Evolutionary conservation across 2,797 vertebrate genomes (phyloP), one percentile per base, ranked within the genome.

Genomic region (Dendrocincla fuliginosa): DNA sequence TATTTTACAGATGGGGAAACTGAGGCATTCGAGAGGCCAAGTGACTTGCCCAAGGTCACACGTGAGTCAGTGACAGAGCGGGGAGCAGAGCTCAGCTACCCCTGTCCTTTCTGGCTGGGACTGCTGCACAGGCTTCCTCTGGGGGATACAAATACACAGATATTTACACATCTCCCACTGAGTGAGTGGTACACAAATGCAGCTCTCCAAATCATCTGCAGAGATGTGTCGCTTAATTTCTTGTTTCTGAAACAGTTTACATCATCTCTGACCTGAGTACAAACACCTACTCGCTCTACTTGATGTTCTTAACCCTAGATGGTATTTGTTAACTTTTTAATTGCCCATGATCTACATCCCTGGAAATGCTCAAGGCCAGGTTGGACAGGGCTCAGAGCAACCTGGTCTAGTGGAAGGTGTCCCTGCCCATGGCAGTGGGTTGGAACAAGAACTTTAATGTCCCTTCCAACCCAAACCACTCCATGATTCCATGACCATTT

Each of bases 1-100:
- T 96, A 95, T 96, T 97, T 96, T 97, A 96, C 96, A 96, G 96
- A 88, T 94, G 93, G 96, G 95, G 85, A 96, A 95, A 96, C 96
- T 95, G 96, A 93, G 96, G 96, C 94, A 47, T 74, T 84, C 1
- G 27, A 84, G 90, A 90, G 87, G 91, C 16, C 8, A 22, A n/a
- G 96, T 94, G 96, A 97, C 95, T 97, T 95, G 96, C 96, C 96
- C 96, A 96, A 92, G 95, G 95, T 96, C 95, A 95, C 56, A 1
- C 63, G 77, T 89, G 91, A 76, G 83, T 50, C 41, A 42, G 95
- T 44, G 83, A 89, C 90, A 90, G 93, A 95, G 89, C 44, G 17
- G 70, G 89, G 82, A 39, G 5, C 0, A 50, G 79, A 11, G 53
- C 61, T 44, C 42, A 19, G 61, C 6, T 47, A 14, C 19, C 28